These are phyloP conservation scores for Anhinga anhinga DNA, from an alignment of 2,113 vertebrate species.

Conservation along the genomic window DNA sequence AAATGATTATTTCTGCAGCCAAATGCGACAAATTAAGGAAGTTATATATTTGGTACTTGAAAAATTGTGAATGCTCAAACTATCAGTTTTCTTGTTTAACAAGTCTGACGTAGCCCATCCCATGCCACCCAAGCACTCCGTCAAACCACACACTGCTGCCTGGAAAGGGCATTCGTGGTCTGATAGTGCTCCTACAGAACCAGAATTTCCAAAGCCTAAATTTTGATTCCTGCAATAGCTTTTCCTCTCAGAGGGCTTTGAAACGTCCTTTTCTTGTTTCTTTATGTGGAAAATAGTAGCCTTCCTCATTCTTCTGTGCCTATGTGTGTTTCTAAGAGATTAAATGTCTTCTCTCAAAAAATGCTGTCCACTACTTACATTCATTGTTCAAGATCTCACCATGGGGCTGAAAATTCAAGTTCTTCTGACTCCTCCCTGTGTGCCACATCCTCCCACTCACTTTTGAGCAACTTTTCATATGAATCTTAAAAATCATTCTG, in stretches of 20 bases:
- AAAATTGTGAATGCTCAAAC: not conserved
- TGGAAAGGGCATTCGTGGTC: accelerated
- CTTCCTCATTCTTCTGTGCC: not conserved
- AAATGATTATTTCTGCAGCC: constrained; percentile 16
- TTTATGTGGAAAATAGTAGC: not conserved
- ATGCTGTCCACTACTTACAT: not conserved
- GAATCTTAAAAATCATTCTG: not conserved
- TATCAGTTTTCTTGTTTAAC: not conserved
- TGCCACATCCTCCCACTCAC: not conserved
- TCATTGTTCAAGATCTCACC: not conserved
- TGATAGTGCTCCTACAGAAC: not conserved
- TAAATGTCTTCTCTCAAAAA: not conserved
- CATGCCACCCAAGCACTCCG: not conserved
- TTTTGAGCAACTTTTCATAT: not conserved
- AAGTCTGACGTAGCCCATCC: not conserved
- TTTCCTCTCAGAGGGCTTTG: not conserved
- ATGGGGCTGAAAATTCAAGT: not conserved
- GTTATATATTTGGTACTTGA: not conserved
- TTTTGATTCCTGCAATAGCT: not conserved
- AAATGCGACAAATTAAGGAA: not conserved
- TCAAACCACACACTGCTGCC: not conserved
- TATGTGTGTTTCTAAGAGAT: not conserved
- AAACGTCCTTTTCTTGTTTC: not conserved
- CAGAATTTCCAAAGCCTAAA: not conserved
- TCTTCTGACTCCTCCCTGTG: not conserved